Evolutionary conservation across 2,888 invertebrate species (phyloP), one percentile per base, ranked within the genome.

Genomic region (Mamestra brassicae): DNA sequence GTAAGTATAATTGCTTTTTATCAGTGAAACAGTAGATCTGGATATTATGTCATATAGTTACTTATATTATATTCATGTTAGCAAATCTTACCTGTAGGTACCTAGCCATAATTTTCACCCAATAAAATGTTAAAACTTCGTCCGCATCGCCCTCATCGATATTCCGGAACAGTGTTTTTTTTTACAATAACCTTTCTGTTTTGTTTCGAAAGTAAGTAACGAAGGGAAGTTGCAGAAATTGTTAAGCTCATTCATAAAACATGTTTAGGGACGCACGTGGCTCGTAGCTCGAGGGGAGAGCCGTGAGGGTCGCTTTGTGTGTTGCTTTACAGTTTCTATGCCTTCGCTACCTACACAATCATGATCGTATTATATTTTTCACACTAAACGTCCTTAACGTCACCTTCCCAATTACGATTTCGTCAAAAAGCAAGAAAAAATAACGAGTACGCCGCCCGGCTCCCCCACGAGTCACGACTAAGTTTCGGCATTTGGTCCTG

Each of bases 161-260:
- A 91, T 92, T 91, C 89, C 78, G 74, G 78, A 75, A 80, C 77
- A 75, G 82, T 80, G 73, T 88, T 86, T 52, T 85, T 85, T 73
- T 89, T 90, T 85, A 88, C 90, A 91, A 91, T 89, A 92, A 90
- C 87, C 81, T 86, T 80, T 87, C 80, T 87, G 86, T 89, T 90
- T 90, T 88, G 88, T 89, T 88, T 83, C 86, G 77, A 81, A 91
- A 91, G 89, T 91, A 91, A 91, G 89, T 91, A 92, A 91, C 87
- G 88, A 91, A 90, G 90, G 91, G 90, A 91, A 89, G 88, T 90
- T 87, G 89, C 85, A 89, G 88, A 91, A 91, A 91, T 91, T 92
- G 89, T 85, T 89, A 85, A 90, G 89, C 92, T 93, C 92, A 93
- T 93, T 93, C 93, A 94, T 94, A 94, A 94, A 94, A 93, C 93